Percentiles rank a stretch among this genome's conserved stretches.
These are phyloP conservation scores for Nixonia krombeini DNA, from an alignment of 1,140 invertebrate species.

Conservation along the genomic window DNA sequence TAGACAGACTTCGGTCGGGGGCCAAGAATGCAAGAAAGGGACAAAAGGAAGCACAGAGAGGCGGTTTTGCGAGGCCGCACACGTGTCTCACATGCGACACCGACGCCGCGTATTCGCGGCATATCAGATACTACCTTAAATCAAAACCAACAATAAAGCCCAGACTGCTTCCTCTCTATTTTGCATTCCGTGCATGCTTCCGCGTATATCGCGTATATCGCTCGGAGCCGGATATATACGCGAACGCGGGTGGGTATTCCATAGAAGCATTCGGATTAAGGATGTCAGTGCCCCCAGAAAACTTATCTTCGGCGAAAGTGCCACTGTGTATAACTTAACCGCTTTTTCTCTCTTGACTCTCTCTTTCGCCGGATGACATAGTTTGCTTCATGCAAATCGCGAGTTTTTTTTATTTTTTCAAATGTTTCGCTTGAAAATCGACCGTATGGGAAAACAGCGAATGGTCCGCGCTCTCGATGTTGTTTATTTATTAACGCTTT, in stretches of 20 bases:
- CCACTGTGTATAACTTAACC: conserved; percentile 13
- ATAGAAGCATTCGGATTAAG: conserved; percentile 1
- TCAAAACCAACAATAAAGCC: conserved; percentile 48
- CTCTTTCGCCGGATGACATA: not conserved
- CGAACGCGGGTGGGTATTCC: conserved; percentile 4
- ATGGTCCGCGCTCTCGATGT: too few relatives aligned
- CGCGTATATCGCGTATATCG: conserved; percentile 20
- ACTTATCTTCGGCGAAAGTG: conserved; percentile 30
- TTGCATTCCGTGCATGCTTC: conserved; percentile 33
- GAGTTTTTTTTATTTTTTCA: conserved; percentile 6
- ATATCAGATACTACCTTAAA: conserved; percentile 45
- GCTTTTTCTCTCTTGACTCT: not conserved
- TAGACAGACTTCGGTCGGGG: conserved; percentile 34
- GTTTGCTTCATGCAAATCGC: too few relatives aligned
- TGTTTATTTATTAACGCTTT: too few relatives aligned
- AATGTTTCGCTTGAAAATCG: too few relatives aligned
- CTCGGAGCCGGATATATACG: too few relatives aligned
- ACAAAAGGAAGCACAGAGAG: conserved; percentile 23
- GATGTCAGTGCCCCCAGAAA: conserved; percentile 15
- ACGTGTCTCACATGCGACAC: conserved; percentile 37
- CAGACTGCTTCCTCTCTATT: conserved; percentile 37
- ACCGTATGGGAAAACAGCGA: too few relatives aligned
- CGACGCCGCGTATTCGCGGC: conserved; percentile 36
- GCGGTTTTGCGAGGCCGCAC: conserved; percentile 30
- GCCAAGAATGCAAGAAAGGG: conserved; percentile 22